A percentile compares a stretch with the other conserved stretches of the same genome.
Conservation (phyloP, 2,797 vertebrate genomes). For the Microctenopoma stevenorrisi region DNA sequence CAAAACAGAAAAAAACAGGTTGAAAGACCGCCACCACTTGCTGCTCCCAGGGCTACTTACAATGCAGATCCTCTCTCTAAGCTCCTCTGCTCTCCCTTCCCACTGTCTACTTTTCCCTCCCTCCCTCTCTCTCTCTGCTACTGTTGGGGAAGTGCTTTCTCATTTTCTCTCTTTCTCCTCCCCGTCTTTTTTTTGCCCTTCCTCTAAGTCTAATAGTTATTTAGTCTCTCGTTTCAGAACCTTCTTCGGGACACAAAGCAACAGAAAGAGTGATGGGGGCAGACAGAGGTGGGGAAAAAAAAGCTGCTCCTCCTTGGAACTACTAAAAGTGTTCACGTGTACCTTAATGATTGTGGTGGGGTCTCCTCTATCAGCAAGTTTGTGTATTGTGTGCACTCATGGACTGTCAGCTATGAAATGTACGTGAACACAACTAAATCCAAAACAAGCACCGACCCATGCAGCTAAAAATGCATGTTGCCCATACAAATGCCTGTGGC, state of each 20-base stretch:
- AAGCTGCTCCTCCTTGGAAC: constrained; percentile 39
- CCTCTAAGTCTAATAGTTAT: constrained; percentile 78
- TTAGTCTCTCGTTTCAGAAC: constrained; percentile 83
- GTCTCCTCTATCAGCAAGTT: background rate
- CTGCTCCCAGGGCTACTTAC: constrained; percentile 76
- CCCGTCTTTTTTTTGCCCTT: constrained; percentile 58
- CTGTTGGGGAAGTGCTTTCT: constrained; percentile 74
- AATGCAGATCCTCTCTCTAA: constrained; percentile 77
- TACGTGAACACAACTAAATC: constrained; percentile 4
- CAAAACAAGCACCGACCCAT: constrained; percentile 8
- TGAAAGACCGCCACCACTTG: constrained; percentile 71
- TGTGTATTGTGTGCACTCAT: background rate
- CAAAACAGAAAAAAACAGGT: constrained; percentile 50
- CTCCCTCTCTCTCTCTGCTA: constrained; percentile 56
- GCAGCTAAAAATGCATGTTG: constrained; percentile 16
- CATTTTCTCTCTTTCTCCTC: constrained; percentile 70
- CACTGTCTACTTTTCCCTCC: constrained; percentile 63
- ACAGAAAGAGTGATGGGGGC: constrained; percentile 43
- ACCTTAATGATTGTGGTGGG: background rate
- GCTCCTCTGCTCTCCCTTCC: constrained; percentile 63
- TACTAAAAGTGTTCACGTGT: constrained; percentile 16
- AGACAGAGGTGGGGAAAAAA: constrained; percentile 43
- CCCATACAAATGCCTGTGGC: background rate
- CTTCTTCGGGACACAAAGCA: constrained; percentile 70
- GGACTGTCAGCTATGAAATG: background rate